These are phyloP conservation scores for Ceyx cyanopectus DNA, from an alignment of 2,113 vertebrate genomes.

Conservation along the genomic window DNA sequence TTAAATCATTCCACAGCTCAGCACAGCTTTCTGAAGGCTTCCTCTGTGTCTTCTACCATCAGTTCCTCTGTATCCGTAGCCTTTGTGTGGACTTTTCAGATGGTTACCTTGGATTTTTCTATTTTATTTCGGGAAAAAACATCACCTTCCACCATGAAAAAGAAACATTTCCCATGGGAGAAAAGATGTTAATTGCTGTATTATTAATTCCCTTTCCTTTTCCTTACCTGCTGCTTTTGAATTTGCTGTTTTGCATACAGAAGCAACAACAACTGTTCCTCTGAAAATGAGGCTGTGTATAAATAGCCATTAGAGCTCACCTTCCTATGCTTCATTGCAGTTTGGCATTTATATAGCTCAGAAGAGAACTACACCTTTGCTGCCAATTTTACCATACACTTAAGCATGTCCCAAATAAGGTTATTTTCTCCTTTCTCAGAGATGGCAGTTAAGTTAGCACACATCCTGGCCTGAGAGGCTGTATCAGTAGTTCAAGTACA, in stretches of 20 bases:
- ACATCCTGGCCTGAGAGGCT: neutral
- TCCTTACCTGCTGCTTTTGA: neutral
- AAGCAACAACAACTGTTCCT: neutral
- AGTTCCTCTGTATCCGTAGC: fast-evolving
- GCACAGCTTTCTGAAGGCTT: neutral
- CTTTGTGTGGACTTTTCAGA: neutral
- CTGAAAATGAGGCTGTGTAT: neutral
- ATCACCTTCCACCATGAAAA: neutral
- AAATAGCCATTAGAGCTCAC: neutral
- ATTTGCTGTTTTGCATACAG: neutral
- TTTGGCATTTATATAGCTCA: neutral
- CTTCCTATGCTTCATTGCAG: neutral
- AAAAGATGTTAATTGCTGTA: neutral
- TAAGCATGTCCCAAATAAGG: neutral
- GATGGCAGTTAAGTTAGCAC: neutral
- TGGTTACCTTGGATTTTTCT: neutral
- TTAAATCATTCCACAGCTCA: neutral
- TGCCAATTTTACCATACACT: neutral
- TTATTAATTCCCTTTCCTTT: neutral
- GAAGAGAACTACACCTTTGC: neutral
- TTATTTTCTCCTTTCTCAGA: neutral
- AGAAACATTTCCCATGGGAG: neutral
- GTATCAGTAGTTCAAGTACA: neutral
- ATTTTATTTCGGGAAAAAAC: neutral
- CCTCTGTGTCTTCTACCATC: neutral